phyloP scores from a whole-genome alignment of 2,113 vertebrate genomes.

The Gobiocypris rarus region DNA sequence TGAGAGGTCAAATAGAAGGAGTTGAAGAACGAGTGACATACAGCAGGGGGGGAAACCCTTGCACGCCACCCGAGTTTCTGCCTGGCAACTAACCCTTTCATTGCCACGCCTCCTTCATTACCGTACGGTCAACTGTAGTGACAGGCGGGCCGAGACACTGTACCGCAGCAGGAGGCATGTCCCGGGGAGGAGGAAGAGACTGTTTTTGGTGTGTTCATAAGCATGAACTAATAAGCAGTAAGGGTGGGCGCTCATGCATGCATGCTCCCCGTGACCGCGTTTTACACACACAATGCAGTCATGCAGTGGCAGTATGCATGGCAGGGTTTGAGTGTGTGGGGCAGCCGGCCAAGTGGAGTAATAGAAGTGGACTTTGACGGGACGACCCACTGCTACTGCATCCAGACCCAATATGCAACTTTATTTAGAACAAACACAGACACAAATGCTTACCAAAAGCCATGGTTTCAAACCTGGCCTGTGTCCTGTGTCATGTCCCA shows the following conservation, averaged over 20 bases:
- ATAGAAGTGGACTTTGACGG: constrained; percentile 39
- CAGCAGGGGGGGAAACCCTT: constrained; percentile 19
- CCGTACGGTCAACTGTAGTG: constrained; percentile 66
- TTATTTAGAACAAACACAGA: constrained; percentile 25
- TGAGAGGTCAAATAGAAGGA: constrained; percentile 19
- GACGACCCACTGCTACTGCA: background rate
- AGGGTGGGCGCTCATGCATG: constrained; percentile 66
- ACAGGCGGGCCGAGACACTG: constrained; percentile 52
- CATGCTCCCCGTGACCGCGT: background rate
- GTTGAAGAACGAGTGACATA: background rate
- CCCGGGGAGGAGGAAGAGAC: constrained; percentile 40
- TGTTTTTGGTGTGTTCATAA: constrained; percentile 74
- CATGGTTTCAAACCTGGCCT: background rate
- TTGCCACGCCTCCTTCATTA: constrained; percentile 44
- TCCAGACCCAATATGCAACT: background rate
- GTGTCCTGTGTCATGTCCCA: too few relatives aligned
- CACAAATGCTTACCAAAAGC: background rate
- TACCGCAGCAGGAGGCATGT: constrained; percentile 26
- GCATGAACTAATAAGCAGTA: constrained; percentile 69
- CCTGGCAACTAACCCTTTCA: constrained; percentile 69
- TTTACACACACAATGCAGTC: background rate
- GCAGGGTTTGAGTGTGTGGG: constrained; percentile 1
- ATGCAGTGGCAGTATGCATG: constrained; percentile 10
- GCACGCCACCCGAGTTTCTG: constrained; percentile 60
- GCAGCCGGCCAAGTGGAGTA: constrained; percentile 25